Conservation (phyloP, 2,113 vertebrate species). For the Rhodinocichla rosea region DNA sequence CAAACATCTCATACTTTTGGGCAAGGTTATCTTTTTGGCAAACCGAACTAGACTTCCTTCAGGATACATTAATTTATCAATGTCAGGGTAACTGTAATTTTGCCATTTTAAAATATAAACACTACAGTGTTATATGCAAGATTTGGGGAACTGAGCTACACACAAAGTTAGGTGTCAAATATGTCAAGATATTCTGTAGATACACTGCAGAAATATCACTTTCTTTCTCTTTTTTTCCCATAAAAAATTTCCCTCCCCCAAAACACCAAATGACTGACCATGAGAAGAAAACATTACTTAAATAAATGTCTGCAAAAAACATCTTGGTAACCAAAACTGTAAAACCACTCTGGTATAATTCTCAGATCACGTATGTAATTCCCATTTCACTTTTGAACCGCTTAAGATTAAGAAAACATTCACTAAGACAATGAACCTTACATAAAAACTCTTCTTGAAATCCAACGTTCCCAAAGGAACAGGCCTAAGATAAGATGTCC, state of each 20-base stretch:
- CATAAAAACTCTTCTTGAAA: conserved; percentile 49
- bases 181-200: conserved; percentile 1
- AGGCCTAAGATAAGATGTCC: neutral
- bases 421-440: conserved; percentile 5
- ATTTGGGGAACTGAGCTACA: neutral
- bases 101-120: neutral
- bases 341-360: conserved; percentile 13
- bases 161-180: neutral
- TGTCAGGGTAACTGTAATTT: neutral
- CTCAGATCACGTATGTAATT: conserved; percentile 27
- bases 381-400: neutral
- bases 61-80: neutral
- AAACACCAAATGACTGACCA: conserved; percentile 11
- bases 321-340: conserved; percentile 1
- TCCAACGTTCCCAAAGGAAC: neutral
- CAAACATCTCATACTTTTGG: neutral
- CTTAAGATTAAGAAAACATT: conserved; percentile 8
- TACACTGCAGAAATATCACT: neutral
- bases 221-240: neutral
- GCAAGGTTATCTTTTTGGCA: neutral
- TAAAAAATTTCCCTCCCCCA: neutral
- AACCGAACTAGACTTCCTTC: neutral
- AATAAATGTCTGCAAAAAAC: conserved; percentile 18
- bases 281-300: conserved; percentile 22
- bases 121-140: neutral